Evolutionary conservation across 1,140 invertebrate species (phyloP), one percentile per base, ranked within the genome.

Genomic region (Ganaspis sp.): DNA sequence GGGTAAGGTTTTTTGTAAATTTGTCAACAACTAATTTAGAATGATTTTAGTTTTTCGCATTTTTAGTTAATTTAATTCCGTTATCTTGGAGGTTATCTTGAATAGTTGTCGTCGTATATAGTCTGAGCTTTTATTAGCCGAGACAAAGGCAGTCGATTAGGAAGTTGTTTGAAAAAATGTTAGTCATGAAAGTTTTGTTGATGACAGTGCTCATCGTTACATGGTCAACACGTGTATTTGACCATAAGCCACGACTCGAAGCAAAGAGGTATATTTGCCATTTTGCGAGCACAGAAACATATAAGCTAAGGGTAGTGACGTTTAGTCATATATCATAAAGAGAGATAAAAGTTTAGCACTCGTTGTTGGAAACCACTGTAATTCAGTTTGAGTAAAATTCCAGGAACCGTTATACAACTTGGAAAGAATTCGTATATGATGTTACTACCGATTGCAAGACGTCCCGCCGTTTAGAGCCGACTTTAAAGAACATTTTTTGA

Each of bases 311-410:
- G 70, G 53, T 76, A 73, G 58, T 81, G 80, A 83, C 78, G 80
- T 78, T 76, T 73, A 78, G 78, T 75, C 82, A 77, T 84, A 84
- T 84, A 84, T 84, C 82, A 83, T 83, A 80, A 76, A 78, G 9
- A 29, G 54, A 29, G 54, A 64, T 64, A 83, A 83, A 83, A 83
- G 81, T 83, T 81, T 81, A 83, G 78, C 78, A 83, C 78, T 80
- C 82, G 82, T 77, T 74, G 80, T 83, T 83, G 80, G 53, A 81
- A 83, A 81, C 78, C 82, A 80, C 80, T 79, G 76, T 80, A 81
- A 80, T 77, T 80, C 80, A 81, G 73, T 75, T 75, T 80, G 77
- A 81, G 82, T 80, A 84, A 84, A 84, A 81, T 75, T 72, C 58
- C 45, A 42, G 11, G 54, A 38, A 78, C 77, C 74, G 82, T 80